Evolutionary conservation across 2,113 vertebrate species (phyloP).

Genomic region (Solenodon paradoxus): DNA sequence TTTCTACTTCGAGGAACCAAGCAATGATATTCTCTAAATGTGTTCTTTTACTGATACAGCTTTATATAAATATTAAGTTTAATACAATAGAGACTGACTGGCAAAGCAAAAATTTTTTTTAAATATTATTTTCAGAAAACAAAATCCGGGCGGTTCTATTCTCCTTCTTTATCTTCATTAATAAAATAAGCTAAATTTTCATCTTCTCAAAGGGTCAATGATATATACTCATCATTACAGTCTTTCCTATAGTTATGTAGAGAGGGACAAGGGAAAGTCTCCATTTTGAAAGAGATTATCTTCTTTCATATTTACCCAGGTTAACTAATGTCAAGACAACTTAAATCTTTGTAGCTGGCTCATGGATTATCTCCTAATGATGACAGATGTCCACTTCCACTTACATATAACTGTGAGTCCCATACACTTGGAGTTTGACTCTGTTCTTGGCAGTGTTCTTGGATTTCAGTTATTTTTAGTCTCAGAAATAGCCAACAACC

Average conservation of each 20-base stretch:
- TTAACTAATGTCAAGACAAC: constrained; percentile 47
- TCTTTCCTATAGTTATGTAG: background rate
- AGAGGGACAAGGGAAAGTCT: background rate
- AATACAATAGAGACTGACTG: constrained; percentile 21
- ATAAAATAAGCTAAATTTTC: constrained; percentile 25
- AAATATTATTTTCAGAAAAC: constrained; percentile 28
- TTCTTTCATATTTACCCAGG: background rate
- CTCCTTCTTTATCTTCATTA: constrained; percentile 15
- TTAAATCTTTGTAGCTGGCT: constrained; percentile 13
- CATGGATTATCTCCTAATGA: constrained; percentile 11
- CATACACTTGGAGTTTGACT: background rate
- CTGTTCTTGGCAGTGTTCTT: constrained; percentile 11
- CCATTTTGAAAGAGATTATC: background rate
- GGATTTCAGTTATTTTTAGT: constrained; percentile 7
- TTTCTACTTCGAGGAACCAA: constrained; percentile 43
- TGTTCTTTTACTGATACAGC: constrained; percentile 30
- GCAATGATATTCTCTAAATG: background rate
- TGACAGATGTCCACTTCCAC: constrained; percentile 18
- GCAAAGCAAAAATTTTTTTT: constrained; percentile 43
- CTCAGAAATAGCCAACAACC: constrained; percentile 27
- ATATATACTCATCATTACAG: background rate
- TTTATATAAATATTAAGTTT: constrained; percentile 41
- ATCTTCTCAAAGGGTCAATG: constrained; percentile 14
- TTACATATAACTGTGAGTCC: background rate
- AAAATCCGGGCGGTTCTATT: background rate